phyloP scores from a whole-genome alignment of 2,113 vertebrate species.

The Xiphias gladius region DNA sequence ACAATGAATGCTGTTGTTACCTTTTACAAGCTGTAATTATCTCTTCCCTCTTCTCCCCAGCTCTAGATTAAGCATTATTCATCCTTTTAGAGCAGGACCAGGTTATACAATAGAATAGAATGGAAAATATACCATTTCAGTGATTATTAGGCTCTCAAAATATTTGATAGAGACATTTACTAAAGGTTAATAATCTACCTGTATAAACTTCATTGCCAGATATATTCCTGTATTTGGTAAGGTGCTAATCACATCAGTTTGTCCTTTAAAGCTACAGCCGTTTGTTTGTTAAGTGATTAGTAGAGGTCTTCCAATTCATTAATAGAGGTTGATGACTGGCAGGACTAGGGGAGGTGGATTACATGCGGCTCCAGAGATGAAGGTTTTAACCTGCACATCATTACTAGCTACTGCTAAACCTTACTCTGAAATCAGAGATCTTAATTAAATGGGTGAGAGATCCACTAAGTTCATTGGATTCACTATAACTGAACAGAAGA shows the following conservation, averaged over 20 bases:
- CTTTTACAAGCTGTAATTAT: slow-evolving; percentile 64
- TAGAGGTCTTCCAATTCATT: neutral
- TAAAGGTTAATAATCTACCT: neutral
- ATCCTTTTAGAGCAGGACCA: slow-evolving; percentile 6
- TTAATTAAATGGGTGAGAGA: slow-evolving; percentile 33
- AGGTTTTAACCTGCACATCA: neutral
- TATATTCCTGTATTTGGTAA: neutral
- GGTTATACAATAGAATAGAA: slow-evolving; percentile 17
- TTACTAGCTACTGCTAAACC: neutral
- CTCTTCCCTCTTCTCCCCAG: slow-evolving; percentile 2
- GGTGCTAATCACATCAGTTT: neutral
- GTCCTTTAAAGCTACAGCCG: neutral
- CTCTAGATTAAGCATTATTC: slow-evolving; percentile 21
- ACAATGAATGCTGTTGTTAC: slow-evolving; percentile 38
- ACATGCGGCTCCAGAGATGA: neutral
- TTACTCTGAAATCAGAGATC: neutral
- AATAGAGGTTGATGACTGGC: neutral
- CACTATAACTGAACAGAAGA: neutral
- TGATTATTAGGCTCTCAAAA: neutral
- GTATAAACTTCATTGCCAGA: neutral
- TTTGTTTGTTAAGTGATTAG: slow-evolving; percentile 19
- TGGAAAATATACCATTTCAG: neutral
- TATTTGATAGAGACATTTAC: neutral
- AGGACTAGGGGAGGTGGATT: slow-evolving; percentile 8
- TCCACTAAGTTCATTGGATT: slow-evolving; percentile 9